Conservation (phyloP, 2,888 invertebrate species). For the Rutpela maculata region DNA sequence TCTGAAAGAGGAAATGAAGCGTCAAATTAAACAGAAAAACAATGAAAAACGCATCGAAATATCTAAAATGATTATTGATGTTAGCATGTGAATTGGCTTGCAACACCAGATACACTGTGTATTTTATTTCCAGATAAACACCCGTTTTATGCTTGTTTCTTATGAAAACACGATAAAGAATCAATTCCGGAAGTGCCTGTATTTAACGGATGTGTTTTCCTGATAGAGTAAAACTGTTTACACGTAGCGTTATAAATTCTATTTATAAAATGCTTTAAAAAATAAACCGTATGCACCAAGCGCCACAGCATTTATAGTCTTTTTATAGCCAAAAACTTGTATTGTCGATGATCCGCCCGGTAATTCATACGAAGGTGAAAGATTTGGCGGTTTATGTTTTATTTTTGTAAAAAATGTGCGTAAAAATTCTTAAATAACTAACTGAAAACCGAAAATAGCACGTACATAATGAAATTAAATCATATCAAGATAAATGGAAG, state of each 20-base stretch:
- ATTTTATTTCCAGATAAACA: background rate
- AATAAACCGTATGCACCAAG: background rate
- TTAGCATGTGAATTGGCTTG: no score
- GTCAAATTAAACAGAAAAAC: no score
- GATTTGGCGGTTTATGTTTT: background rate
- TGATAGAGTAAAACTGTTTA: background rate
- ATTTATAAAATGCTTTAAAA: constrained; percentile 2
- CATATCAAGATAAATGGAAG: no score
- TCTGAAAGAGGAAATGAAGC: no score
- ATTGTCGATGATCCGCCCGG: background rate
- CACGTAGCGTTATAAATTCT: background rate
- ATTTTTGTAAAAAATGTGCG: no score
- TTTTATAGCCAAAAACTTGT: constrained; percentile 3
- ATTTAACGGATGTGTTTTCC: constrained; percentile 1
- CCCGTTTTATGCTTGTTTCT: background rate
- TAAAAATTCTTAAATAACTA: no score
- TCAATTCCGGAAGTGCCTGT: background rate
- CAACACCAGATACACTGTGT: background rate
- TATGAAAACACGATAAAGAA: background rate
- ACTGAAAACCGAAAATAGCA: no score
- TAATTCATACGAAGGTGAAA: background rate
- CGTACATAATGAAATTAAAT: no score
- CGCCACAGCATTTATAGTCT: background rate
- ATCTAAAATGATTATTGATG: no score
- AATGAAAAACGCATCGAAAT: no score